Percentiles rank a stretch among this genome's conserved stretches.
Conservation (phyloP, 2,113 vertebrate genomes). For the Oncorhynchus tshawytscha region DNA sequence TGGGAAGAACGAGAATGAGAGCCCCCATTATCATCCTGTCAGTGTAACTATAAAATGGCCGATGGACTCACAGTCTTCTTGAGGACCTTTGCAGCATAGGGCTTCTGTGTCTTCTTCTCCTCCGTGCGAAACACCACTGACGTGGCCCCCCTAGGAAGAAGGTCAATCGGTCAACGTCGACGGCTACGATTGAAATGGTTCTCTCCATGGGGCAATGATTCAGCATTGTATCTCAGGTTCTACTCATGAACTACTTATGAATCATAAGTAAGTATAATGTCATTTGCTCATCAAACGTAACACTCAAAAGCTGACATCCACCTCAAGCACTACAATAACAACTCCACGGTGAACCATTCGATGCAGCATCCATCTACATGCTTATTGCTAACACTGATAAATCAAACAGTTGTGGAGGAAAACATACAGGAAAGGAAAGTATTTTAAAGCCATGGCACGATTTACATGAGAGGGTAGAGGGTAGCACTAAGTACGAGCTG, state of each 20-base stretch:
- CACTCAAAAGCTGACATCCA: not conserved
- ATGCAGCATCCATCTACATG: not conserved
- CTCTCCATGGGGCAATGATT: too few species aligned
- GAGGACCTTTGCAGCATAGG: conserved; percentile 82
- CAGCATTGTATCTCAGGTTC: not conserved
- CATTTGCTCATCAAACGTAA: too few species aligned
- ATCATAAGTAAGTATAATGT: not conserved
- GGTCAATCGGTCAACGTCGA: not conserved
- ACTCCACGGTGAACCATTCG: not conserved
- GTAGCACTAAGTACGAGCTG: not conserved
- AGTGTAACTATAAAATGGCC: not conserved
- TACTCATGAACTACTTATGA: not conserved
- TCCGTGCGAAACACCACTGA: conserved; percentile 84
- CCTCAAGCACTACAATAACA: not conserved
- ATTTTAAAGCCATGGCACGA: not conserved
- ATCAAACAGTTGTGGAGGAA: not conserved
- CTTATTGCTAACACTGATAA: not conserved
- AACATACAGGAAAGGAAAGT: not conserved
- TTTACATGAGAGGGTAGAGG: not conserved
- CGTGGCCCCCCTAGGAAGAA: conserved; percentile 77
- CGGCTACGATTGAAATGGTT: not conserved
- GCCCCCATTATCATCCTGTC: not conserved
- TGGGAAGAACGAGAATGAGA: conserved; percentile 4
- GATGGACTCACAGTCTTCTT: conserved; percentile 83
- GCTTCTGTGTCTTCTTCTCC: conserved; percentile 81